Evolutionary conservation across 2,888 invertebrate genomes (phyloP).

Genomic region (Ephialtes manifestator): DNA sequence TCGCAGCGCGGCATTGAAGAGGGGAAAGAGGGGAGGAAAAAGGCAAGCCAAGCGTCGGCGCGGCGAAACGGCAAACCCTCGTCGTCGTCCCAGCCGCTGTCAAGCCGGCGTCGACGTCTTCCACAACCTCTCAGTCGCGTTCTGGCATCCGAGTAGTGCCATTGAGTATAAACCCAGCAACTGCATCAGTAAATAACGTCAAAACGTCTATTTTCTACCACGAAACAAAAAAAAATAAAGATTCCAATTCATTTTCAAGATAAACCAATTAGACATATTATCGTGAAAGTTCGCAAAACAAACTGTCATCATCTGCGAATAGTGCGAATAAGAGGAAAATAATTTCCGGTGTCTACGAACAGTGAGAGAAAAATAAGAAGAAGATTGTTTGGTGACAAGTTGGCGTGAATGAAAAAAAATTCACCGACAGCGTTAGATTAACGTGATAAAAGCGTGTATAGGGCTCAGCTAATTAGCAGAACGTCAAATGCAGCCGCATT

Average conservation of each 20-base stretch:
- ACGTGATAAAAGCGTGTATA: slow-evolving; percentile 31
- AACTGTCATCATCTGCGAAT: neutral
- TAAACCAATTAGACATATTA: too few species aligned
- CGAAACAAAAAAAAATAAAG: neutral
- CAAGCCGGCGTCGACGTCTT: slow-evolving; percentile 78
- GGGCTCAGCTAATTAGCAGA: slow-evolving; percentile 19
- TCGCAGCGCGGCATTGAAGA: slow-evolving; percentile 24
- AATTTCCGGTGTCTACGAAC: neutral
- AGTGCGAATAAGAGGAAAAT: neutral
- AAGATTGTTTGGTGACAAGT: neutral
- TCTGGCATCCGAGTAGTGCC: slow-evolving; percentile 69
- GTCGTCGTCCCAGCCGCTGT: slow-evolving; percentile 72
- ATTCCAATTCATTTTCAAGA: too few species aligned
- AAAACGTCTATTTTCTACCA: neutral
- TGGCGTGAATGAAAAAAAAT: neutral
- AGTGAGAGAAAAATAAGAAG: neutral
- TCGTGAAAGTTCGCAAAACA: neutral
- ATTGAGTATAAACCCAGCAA: neutral
- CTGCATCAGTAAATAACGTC: neutral
- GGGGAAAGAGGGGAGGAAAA: slow-evolving; percentile 44
- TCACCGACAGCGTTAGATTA: neutral
- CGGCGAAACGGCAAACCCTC: slow-evolving; percentile 1
- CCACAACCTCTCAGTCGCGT: slow-evolving; percentile 73
- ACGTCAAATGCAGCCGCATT: slow-evolving; percentile 69
- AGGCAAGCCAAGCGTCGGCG: neutral